These are phyloP conservation scores for Picathartes gymnocephalus DNA, from an alignment of 2,113 vertebrate genomes.

Conservation along the genomic window DNA sequence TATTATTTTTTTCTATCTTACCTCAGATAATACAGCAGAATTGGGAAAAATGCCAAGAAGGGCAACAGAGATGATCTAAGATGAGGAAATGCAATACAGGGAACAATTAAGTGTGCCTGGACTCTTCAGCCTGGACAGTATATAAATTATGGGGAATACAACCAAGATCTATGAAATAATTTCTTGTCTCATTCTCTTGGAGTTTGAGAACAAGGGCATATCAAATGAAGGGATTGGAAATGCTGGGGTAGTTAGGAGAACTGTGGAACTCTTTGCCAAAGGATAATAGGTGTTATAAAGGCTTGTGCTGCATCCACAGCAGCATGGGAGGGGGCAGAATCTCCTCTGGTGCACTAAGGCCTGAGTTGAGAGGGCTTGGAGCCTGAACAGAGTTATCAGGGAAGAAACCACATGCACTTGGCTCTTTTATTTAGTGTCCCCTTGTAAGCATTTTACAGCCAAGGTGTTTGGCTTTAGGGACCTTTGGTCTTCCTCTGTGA, in stretches of 20 bases:
- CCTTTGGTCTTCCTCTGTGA: neutral
- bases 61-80: neutral
- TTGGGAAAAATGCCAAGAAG: neutral
- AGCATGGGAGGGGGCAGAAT: neutral
- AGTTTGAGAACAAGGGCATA: neutral
- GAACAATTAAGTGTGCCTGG: neutral
- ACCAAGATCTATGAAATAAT: neutral
- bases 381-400: neutral
- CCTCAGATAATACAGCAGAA: neutral
- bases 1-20: neutral
- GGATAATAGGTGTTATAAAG: neutral
- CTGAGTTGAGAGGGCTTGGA: neutral
- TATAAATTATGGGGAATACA: neutral
- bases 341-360: neutral
- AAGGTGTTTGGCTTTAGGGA: neutral
- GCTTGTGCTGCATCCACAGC: neutral
- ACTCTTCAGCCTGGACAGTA: neutral
- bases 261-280: neutral
- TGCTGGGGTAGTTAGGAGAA: neutral
- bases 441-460: neutral
- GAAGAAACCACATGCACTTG: neutral
- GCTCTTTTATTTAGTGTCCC: neutral
- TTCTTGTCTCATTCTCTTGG: neutral
- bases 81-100: neutral
- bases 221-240: neutral